These are phyloP conservation scores for Enteromius treurensis DNA, from an alignment of 2,797 vertebrate species.

Conservation along the genomic window DNA sequence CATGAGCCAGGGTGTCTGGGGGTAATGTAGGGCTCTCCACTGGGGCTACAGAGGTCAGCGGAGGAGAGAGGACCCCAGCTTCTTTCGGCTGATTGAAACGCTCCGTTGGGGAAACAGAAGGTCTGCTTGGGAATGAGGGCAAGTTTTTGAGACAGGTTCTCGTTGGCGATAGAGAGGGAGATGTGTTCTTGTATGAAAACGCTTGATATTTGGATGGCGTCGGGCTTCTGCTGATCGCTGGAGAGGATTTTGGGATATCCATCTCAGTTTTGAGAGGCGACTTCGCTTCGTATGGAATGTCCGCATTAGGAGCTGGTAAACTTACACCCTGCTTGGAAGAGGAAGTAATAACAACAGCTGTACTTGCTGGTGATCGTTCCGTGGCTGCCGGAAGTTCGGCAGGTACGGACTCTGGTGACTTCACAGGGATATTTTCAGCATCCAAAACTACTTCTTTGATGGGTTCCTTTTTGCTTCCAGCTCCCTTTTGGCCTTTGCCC, in stretches of 20 bases:
- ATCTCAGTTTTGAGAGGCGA: conserved; percentile 68
- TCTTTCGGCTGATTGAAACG: conserved; percentile 88
- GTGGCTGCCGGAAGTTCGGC: conserved; percentile 61
- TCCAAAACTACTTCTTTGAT: conserved; percentile 72
- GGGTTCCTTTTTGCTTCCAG: conserved; percentile 77
- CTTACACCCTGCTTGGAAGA: conserved; percentile 69
- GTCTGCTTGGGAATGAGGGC: conserved; percentile 67
- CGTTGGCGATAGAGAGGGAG: conserved; percentile 72
- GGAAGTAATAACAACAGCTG: conserved; percentile 74
- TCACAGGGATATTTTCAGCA: conserved; percentile 66
- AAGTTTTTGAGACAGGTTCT: conserved; percentile 70
- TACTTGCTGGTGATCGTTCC: conserved; percentile 62
- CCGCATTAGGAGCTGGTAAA: conserved; percentile 58
- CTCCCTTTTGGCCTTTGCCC: conserved; percentile 79
- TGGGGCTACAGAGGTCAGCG: conserved; percentile 69
- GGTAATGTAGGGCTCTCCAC: conserved; percentile 77
- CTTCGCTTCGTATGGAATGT: conserved; percentile 63
- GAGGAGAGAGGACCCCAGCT: conserved; percentile 72
- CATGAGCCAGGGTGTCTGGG: conserved; percentile 84
- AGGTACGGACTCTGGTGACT: conserved; percentile 60
- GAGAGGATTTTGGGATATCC: conserved; percentile 68
- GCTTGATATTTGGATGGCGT: conserved; percentile 68
- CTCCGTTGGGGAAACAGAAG: conserved; percentile 79
- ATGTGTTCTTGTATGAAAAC: conserved; percentile 67
- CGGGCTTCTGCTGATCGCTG: conserved; percentile 69